Base-by-base conservation (phyloP, 1,140 invertebrate genomes). In the Spodoptera litura region DNA sequence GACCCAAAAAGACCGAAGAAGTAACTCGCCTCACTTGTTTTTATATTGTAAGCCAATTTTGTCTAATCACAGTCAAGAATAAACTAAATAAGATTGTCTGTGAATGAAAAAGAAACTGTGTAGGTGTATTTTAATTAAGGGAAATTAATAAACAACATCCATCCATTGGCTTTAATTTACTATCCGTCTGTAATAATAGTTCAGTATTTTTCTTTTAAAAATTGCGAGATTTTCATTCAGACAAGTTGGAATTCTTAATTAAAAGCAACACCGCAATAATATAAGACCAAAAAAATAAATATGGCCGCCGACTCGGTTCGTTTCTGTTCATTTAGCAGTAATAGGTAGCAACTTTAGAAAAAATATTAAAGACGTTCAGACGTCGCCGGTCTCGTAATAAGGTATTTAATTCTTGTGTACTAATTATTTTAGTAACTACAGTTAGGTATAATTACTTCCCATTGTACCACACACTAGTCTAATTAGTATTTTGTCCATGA, bases 171-270 rank as follows among this genome's bases (percentile, higher is more conserved):
- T 31, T 25, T 58, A 73, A 73, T 58, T 58, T 59, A 27, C 56
- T n/a, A 35, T 38, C 70, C n/a, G 56, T 75, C 73, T 52, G 55
- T 44, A 78, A 49, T 59, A 38, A 71, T 53, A 53, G 68, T 78
- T 58, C 56, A 38, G 38, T 72, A 78, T 72, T 72, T 78, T 78
- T 58, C 64, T 68, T 70, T 56, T 49, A 64, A 68, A 55, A 68
- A 70, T 66, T 70, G 75, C 35, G 53, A 80, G 56, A 58, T 73
- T 81, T 81, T 71, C 59, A 56, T 61, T 81, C 75, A 61, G 68
- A 76, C 72, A 80, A 80, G 66, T 71, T 59, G 73, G 62, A 68
- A 55, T 80, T 68, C 73, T 80, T 80, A 80, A 80, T 80, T 80
- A 80, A 80, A 80, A 71, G 61, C 56, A 74, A 68, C 66, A 80